Evolutionary conservation across 2,888 invertebrate species (phyloP).

Genomic region (Nowickia ferox): DNA sequence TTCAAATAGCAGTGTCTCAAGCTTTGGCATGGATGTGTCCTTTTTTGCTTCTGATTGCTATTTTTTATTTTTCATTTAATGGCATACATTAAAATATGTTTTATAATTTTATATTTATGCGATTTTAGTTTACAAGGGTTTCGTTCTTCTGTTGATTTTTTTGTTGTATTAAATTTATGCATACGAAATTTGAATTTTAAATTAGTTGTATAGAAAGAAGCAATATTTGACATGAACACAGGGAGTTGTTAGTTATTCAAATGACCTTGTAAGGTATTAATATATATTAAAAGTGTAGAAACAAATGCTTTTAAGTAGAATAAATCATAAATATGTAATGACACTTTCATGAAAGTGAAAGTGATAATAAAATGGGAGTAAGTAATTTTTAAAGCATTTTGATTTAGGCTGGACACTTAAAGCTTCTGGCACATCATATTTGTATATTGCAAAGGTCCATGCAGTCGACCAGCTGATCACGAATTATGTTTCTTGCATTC

Average conservation of each 20-base stretch:
- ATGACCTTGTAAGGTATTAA: constrained; percentile 51
- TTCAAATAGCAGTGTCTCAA: not conserved
- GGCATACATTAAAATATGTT: constrained; percentile 22
- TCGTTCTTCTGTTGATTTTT: not conserved
- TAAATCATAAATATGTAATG: not conserved
- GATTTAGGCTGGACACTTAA: not conserved
- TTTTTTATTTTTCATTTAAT: constrained; percentile 25
- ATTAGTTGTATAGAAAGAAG: constrained; percentile 52
- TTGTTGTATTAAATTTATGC: constrained; percentile 43
- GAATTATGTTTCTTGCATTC: too few species aligned
- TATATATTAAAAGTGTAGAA: not conserved
- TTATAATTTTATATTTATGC: constrained; percentile 62
- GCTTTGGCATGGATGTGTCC: not conserved
- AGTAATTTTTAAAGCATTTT: not conserved
- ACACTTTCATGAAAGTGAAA: not conserved
- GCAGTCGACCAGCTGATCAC: too few species aligned
- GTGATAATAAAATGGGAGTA: not conserved
- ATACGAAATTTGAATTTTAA: constrained; percentile 63
- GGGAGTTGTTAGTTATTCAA: not conserved
- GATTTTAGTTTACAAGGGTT: constrained; percentile 58
- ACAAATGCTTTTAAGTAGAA: not conserved
- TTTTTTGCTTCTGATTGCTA: constrained; percentile 21
- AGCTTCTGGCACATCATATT: too few species aligned
- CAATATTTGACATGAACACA: not conserved
- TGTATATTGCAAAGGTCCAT: too few species aligned